Conservation (phyloP, 2,888 invertebrate species). For the Drosophila peninsularis region DNA sequence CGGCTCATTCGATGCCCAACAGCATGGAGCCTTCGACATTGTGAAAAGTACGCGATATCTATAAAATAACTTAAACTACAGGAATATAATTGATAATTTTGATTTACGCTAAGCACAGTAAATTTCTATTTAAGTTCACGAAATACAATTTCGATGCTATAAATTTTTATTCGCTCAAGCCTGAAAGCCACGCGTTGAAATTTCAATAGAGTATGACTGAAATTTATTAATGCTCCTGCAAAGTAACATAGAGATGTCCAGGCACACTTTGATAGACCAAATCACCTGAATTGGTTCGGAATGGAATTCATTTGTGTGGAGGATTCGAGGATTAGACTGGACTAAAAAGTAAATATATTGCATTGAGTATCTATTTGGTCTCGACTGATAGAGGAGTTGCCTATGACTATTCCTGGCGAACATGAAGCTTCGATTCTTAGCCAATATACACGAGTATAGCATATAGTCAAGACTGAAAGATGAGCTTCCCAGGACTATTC, state of each 20-base stretch:
- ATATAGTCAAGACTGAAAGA: too few species aligned
- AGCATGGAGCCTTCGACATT: constrained; percentile 40
- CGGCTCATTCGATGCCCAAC: constrained; percentile 43
- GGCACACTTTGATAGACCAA: constrained; percentile 18
- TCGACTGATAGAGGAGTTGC: neutral
- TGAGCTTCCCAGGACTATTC: too few species aligned
- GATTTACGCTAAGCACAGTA: constrained; percentile 1
- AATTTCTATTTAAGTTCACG: constrained; percentile 28
- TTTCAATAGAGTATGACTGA: constrained; percentile 61
- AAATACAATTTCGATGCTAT: constrained; percentile 37
- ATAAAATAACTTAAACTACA: neutral
- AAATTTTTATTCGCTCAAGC: constrained; percentile 55
- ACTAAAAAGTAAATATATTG: too few species aligned
- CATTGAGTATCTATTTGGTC: neutral
- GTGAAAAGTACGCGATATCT: neutral
- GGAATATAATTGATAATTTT: neutral
- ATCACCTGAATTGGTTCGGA: too few species aligned
- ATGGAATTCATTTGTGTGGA: too few species aligned
- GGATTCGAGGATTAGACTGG: too few species aligned
- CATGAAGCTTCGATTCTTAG: too few species aligned
- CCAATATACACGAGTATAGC: too few species aligned
- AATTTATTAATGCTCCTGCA: neutral
- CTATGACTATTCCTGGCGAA: neutral
- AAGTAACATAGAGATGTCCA: neutral
- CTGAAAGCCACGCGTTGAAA: constrained; percentile 60